These are phyloP conservation scores for Clunio marinus DNA, from an alignment of 2,888 invertebrate genomes.

Conservation along the genomic window DNA sequence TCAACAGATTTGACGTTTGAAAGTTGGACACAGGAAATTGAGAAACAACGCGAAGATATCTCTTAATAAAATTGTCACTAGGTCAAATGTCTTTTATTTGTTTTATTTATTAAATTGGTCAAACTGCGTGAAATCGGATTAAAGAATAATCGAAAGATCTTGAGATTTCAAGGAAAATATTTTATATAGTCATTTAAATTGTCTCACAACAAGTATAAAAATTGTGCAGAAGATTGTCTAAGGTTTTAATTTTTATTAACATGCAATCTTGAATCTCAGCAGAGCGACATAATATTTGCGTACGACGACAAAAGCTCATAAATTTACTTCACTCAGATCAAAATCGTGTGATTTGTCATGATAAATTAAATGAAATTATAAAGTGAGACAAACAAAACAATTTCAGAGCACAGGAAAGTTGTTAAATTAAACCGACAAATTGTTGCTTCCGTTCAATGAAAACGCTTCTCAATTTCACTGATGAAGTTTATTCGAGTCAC, in stretches of 20 bases:
- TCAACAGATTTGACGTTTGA: not conserved
- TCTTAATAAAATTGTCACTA: not conserved
- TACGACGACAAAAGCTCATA: constrained; percentile 9
- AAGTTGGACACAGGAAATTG: no score
- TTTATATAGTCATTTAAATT: no score
- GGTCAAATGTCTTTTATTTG: not conserved
- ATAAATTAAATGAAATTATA: constrained; percentile 30
- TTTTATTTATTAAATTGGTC: no score
- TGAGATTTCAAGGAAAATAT: not conserved
- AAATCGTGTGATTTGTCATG: constrained; percentile 9
- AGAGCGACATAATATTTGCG: not conserved
- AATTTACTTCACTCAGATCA: not conserved
- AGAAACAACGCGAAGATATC: not conserved
- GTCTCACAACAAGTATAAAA: no score
- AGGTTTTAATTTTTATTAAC: not conserved
- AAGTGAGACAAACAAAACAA: constrained; percentile 21
- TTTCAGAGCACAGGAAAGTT: constrained; percentile 22
- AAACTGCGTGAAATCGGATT: not conserved
- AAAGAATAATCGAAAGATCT: not conserved
- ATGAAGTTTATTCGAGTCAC: not conserved
- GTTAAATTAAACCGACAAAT: constrained; percentile 26
- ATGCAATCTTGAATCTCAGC: not conserved
- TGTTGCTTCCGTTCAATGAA: constrained; percentile 7
- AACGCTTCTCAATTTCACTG: not conserved
- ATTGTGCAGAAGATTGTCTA: not conserved